A percentile compares a stretch with the other conserved stretches of the same genome.
Conservation (phyloP, 2,888 invertebrate genomes). For the Drosophila koepferae region DNA sequence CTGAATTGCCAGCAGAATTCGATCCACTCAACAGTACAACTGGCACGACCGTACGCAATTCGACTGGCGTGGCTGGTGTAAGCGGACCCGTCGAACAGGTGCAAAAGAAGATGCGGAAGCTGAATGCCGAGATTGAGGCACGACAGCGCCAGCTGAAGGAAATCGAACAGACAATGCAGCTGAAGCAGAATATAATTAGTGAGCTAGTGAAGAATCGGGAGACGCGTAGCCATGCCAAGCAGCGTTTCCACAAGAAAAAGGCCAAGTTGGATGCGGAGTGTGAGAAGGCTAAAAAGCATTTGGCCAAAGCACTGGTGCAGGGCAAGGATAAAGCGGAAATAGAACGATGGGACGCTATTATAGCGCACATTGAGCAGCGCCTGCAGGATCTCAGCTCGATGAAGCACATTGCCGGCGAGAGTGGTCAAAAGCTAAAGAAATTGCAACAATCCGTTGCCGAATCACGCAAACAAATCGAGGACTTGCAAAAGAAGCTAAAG, state of each 20-base stretch:
- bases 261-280: slow-evolving; percentile 87
- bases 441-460: slow-evolving; percentile 90
- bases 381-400: slow-evolving; percentile 86
- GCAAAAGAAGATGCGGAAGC: slow-evolving; percentile 83
- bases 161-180: slow-evolving; percentile 88
- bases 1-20: slow-evolving; percentile 48
- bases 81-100: slow-evolving; percentile 81
- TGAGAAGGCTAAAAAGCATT: slow-evolving; percentile 87
- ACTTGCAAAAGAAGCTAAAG: slow-evolving; percentile 90
- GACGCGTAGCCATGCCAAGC: slow-evolving; percentile 87
- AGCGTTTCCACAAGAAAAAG: slow-evolving; percentile 88
- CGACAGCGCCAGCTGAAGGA: slow-evolving; percentile 90
- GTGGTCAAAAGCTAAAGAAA: slow-evolving; percentile 89
- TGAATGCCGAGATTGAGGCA: slow-evolving; percentile 87
- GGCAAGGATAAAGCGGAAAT: slow-evolving; percentile 84
- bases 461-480: slow-evolving; percentile 91
- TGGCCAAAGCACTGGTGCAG: slow-evolving; percentile 86
- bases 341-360: slow-evolving; percentile 85
- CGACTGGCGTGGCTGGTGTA: slow-evolving; percentile 39
- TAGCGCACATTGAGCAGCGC: slow-evolving; percentile 86
- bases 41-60: slow-evolving; percentile 39
- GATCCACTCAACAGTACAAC: slow-evolving; percentile 82
- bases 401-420: slow-evolving; percentile 88
- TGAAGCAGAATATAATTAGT: slow-evolving; percentile 91
- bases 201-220: slow-evolving; percentile 88